Conservation (phyloP, 53 echinoderm and acorn worm species). For the Zoroaster sp. region DNA sequence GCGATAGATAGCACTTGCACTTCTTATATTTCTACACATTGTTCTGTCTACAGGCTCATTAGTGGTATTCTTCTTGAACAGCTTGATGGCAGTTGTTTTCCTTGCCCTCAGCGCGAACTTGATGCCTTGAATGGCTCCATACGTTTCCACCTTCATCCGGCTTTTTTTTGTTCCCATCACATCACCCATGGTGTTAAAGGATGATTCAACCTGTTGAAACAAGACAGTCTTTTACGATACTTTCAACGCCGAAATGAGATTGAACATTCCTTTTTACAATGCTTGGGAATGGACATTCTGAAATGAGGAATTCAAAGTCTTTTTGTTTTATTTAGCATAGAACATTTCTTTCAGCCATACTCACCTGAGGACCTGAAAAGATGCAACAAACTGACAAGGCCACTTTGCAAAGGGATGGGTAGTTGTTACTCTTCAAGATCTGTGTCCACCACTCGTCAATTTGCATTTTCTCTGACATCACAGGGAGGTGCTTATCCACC, state of each 20-base stretch:
- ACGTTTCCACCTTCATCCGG: constrained; percentile 1
- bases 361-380: constrained; percentile 5
- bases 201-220: not conserved
- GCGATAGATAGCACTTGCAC: not conserved
- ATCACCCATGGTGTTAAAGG: constrained; percentile 6
- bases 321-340: not conserved
- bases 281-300: too few species aligned
- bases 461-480: not conserved
- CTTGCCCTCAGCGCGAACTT: not conserved
- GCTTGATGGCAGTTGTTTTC: not conserved
- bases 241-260: too few species aligned
- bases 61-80: not conserved
- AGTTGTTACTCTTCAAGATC: constrained; percentile 1
- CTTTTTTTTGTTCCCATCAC: not conserved
- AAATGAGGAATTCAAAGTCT: too few species aligned
- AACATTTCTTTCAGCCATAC: too few species aligned
- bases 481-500: constrained; percentile 11
- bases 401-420: constrained; percentile 10
- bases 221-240: not conserved
- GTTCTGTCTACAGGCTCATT: not conserved
- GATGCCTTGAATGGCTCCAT: not conserved
- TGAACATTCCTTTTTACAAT: too few species aligned
- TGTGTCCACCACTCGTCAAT: constrained; percentile 16
- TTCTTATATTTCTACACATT: not conserved
- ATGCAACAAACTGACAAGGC: not conserved